Conservation (phyloP, 2,797 vertebrate genomes). For the Salmo trutta region DNA sequence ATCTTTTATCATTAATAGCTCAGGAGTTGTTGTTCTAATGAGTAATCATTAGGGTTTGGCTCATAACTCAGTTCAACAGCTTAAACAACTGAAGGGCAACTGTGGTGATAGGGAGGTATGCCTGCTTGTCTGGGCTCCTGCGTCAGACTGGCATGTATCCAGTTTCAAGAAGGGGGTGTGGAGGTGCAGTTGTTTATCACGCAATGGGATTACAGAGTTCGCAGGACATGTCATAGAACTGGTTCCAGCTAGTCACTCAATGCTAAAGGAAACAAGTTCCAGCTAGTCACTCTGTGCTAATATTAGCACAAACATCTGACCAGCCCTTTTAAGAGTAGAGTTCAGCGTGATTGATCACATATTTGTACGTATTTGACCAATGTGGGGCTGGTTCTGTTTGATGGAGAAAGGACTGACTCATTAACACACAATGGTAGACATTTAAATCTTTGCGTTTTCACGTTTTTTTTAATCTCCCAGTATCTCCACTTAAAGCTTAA, state of each 20-base stretch:
- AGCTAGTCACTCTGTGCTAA: neutral
- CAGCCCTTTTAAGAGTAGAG: neutral
- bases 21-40: neutral
- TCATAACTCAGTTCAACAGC: neutral
- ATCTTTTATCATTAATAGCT: neutral
- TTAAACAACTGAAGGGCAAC: neutral
- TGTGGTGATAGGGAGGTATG: neutral
- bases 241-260: conserved; percentile 20
- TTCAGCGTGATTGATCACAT: neutral
- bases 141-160: conserved; percentile 14
- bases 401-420: neutral
- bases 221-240: conserved; percentile 10
- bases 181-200: neutral
- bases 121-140: neutral
- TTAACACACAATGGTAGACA: neutral
- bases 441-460: neutral
- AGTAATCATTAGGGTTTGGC: neutral
- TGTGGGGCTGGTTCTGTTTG: neutral
- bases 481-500: neutral
- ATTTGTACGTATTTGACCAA: neutral
- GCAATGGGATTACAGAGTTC: conserved; percentile 18
- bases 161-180: conserved; percentile 19
- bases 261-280: conserved; percentile 18
- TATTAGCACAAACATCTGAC: neutral
- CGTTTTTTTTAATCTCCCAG: neutral